These are phyloP conservation scores for Xyrauchen texanus DNA, from an alignment of 2,113 vertebrate genomes.

Conservation along the genomic window DNA sequence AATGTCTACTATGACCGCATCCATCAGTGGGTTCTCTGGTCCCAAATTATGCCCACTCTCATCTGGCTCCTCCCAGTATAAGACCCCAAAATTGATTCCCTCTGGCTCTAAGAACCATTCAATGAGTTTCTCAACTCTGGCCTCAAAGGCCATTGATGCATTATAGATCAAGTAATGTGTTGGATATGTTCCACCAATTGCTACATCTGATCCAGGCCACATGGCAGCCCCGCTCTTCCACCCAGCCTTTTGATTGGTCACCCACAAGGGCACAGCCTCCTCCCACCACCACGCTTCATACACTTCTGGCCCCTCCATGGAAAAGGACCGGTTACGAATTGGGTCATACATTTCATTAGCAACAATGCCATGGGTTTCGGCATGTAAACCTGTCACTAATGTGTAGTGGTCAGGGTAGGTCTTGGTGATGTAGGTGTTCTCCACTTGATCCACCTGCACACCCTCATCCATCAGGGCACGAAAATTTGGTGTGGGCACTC, in stretches of 20 bases:
- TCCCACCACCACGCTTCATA: conserved; percentile 88
- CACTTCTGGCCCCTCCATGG: conserved; percentile 76
- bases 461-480: conserved; percentile 81
- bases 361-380: conserved; percentile 92
- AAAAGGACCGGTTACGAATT: conserved; percentile 80
- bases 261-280: conserved; percentile 85
- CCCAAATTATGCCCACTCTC: conserved; percentile 82
- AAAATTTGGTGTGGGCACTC: conserved; percentile 86
- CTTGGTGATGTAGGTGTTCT: conserved; percentile 91
- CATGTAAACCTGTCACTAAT: conserved; percentile 92
- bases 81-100: conserved; percentile 83
- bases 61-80: conserved; percentile 93
- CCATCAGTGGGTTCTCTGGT: conserved; percentile 83
- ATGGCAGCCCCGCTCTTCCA: conserved; percentile 83
- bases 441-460: conserved; percentile 85
- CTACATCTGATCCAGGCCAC: conserved; percentile 91
- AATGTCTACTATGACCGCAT: conserved; percentile 74
- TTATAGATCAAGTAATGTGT: conserved; percentile 82
- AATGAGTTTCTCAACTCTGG: conserved; percentile 78
- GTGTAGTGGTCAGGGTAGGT: conserved; percentile 97
- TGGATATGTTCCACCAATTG: conserved; percentile 80
- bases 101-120: conserved; percentile 82
- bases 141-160: conserved; percentile 80
- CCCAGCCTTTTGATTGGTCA: conserved; percentile 85
- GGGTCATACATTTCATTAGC: conserved; percentile 92